Evolutionary conservation across 2,797 vertebrate species (phyloP), one percentile per base, ranked within the genome.

Genomic region (Pantherophis alleghaniensis): DNA sequence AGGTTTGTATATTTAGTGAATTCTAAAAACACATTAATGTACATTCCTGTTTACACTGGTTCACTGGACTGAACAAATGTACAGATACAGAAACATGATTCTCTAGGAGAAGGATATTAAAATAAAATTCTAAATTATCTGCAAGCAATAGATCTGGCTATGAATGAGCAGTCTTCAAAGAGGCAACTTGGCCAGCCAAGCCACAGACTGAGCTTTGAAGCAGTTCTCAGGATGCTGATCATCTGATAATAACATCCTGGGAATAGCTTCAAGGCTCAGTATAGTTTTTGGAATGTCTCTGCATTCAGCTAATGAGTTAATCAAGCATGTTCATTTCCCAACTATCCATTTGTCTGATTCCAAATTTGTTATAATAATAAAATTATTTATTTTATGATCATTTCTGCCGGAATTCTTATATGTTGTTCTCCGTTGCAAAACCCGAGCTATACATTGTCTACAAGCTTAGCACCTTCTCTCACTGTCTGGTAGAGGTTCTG

Each of bases 111-210:
- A 57, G 7, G 20, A 91, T 90, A 22, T 22, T 2, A 91, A 92
- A 95, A 92, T 37, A 69, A 22, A 47, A 90, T 24, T 10, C 79
- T 20, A 87, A 83, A 87, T 7, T 55, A 4, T 91, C 24, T 89
- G 53, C 74, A 59, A 93, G 7, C 51, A 51, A 92, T 91, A 32
- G 18, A 59, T 59, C 5, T 94, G 92, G 93, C 92, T 94, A 93
- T 59, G 63, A 56, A 83, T 93, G 90, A 94, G 90, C 91, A 37
- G 87, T 94, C 91, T 60, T 69, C 28, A 69, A 95, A 97, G 26
- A 97, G 93, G 69, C 92, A 90, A 66, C 92, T 96, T 90, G 2
- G 91, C 99, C 98, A 98, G 98, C 98, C 98, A 98, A 98, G 98
- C 98, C 96, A 97, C 7, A 92, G 47, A 93, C 87, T 11, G 87